Evolutionary conservation across 1,140 invertebrate species (phyloP), one percentile per base, ranked within the genome.

Genomic region (Psix sp.): DNA sequence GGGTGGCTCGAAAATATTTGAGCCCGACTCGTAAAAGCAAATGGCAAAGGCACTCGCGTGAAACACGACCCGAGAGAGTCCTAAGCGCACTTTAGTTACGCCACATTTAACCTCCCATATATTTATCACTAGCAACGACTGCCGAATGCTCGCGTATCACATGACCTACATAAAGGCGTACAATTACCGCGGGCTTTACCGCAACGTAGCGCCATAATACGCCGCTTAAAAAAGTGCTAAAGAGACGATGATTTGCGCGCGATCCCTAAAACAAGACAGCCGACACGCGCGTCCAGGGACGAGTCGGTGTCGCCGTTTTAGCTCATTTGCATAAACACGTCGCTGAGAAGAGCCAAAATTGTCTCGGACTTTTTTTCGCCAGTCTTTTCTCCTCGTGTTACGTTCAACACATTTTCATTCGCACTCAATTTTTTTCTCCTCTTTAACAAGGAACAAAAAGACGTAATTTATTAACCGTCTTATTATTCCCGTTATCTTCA

Each of bases 1-100:
- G 56, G 51, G 56, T 49, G 45, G 54, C 38, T 59, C 62, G 77
- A 80, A 82, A 82, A 80, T 80, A 80, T 80, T 78, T 79, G 77
- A 72, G 65, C 40, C 72, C 46, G 67, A 54, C 72, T 77, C 80
- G 79, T 82, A 80, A 82, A 82, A 82, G 65, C 77, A 77, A 82
- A 82, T 77, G 80, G 73, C 77, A 56, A 66, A 74, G 52, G 66
- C 60, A 63, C 43, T 57, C 56, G 60, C 62, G 46, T 62, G 57
- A 73, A 66, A 73, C 70, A 51, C 60, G 62, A 40, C 62, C 56
- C 68, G 60, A 60, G 60, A 70, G 66, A 71, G 59, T 75, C 72
- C 66, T 75, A 65, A 72, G 59, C 62, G 59, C 57, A 57, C 60
- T 68, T 72, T 65, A 60, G 52, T 70, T 74, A 70, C 60, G 71